Evolutionary conservation across 2,797 vertebrate genomes (phyloP), one percentile per base, ranked within the genome.

Genomic region (Podarcis lilfordi): DNA sequence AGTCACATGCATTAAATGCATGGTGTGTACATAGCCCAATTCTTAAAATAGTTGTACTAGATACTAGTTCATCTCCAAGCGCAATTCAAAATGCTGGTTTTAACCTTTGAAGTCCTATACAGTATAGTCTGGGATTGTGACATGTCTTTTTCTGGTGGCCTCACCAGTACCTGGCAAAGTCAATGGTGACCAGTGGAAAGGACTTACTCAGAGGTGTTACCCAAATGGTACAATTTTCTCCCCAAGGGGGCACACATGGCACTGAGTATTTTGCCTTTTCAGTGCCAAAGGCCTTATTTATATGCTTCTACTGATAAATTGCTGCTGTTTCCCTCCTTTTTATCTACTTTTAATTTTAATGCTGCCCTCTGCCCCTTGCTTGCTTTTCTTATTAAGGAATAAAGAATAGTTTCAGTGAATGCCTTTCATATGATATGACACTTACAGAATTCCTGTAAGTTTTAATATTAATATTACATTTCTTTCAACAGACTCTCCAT

Each of bases 401-500:
- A 87, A 64, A 27, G 29, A 81, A 75, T n/a, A 45, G 13, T 76
- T 87, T 76, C 29, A 37, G 5, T 79, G 8, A 79, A 71, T 43
- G 66, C 23, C 66, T 84, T 84, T 64, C 66, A 72, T 80, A 59
- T 71, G 27, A 71, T 50, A 66, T 0, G 0, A 55, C 87, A 91
- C 74, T 83, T 87, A 86, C 17, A 29, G 59, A 91, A 79, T 45
- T 76, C 32, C 25, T 82, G 35, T 40, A 78, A 25, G 25, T 84
- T 66, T 74, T 2, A 0, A 84, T 79, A 79, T 74, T 88, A 87
- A 37, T 78, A 19, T 68, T 92, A 85, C 9, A 86, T 80, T 9
- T 43, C 29, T 45, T 86, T 80, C 27, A 83, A 82, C 85, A 85
- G 40, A 71, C 74, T 77, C 37, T 89, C 55, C 19, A 71, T 74